Percentiles rank a stretch among this genome's conserved stretches.
Evolutionary conservation across 2,113 vertebrate genomes (phyloP).

Genomic region (Chloropsis hardwickii): DNA sequence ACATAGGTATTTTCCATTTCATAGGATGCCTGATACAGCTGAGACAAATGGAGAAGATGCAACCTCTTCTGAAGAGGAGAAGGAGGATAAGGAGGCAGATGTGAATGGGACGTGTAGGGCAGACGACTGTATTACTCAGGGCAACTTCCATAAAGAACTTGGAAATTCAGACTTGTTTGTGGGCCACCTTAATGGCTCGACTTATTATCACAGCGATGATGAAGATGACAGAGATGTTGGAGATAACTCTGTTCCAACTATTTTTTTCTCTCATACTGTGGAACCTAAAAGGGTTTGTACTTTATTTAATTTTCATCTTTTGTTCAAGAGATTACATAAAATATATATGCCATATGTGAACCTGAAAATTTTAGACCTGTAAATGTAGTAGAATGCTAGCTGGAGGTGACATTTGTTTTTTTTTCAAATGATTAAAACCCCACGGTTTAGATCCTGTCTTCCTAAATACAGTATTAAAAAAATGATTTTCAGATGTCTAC

Average conservation of each 20-base stretch:
- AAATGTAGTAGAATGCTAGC: neutral
- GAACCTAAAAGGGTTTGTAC: conserved; percentile 91
- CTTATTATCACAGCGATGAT: conserved; percentile 61
- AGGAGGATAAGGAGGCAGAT: conserved; percentile 64
- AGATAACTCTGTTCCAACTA: conserved; percentile 81
- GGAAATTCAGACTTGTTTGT: conserved; percentile 19
- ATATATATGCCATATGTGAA: neutral
- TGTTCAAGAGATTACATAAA: neutral
- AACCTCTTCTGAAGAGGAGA: conserved; percentile 86
- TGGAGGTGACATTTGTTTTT: neutral
- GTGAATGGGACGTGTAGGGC: neutral
- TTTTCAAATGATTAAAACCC: neutral
- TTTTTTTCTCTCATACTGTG: conserved; percentile 92
- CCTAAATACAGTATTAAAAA: neutral
- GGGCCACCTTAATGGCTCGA: conserved; percentile 59
- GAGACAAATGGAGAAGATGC: conserved; percentile 79
- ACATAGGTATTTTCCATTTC: neutral
- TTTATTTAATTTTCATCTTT: neutral
- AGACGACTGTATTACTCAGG: conserved; percentile 46
- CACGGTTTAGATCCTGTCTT: neutral
- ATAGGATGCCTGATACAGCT: conserved; percentile 72
- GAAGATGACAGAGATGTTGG: conserved; percentile 47
- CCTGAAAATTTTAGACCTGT: neutral
- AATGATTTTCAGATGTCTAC: neutral
- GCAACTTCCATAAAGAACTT: neutral